A percentile compares a stretch with the other conserved stretches of the same genome.
Evolutionary conservation across 2,888 invertebrate species (phyloP).

Genomic region (Homarus gammarus): DNA sequence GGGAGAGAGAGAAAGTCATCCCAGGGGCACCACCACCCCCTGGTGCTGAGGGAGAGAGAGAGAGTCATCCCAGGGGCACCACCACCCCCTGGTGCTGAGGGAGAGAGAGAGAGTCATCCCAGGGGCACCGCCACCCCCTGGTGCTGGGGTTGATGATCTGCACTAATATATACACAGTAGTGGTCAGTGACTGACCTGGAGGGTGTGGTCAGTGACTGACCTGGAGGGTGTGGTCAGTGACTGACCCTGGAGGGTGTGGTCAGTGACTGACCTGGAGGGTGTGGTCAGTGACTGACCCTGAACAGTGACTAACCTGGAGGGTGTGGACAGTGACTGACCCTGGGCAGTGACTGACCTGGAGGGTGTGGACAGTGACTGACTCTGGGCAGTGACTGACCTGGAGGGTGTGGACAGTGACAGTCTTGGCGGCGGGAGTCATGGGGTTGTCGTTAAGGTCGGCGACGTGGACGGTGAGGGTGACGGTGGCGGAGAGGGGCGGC

Average conservation of each 20-base stretch:
- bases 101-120: too few species aligned
- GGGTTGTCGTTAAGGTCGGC: slow-evolving; percentile 54
- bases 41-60: too few species aligned
- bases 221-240: neutral
- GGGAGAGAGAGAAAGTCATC: too few species aligned
- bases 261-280: neutral
- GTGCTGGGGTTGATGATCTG: too few species aligned
- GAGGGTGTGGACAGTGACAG: slow-evolving; percentile 48
- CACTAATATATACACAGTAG: too few species aligned
- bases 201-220: neutral
- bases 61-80: too few species aligned
- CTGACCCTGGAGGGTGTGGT: neutral
- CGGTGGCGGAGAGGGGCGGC: slow-evolving; percentile 42
- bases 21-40: slow-evolving; percentile 16
- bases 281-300: too few species aligned
- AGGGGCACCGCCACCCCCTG: too few species aligned
- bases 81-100: too few species aligned
- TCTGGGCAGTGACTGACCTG: slow-evolving; percentile 18
- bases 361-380: neutral
- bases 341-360: neutral
- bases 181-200: neutral
- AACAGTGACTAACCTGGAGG: neutral
- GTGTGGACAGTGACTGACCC: too few species aligned
- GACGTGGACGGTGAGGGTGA: slow-evolving; percentile 48
- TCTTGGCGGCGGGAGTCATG: slow-evolving; percentile 50